Evolutionary conservation across 2,797 vertebrate species (phyloP), one percentile per base, ranked within the genome.

Genomic region (Arremon brunneinucha): DNA sequence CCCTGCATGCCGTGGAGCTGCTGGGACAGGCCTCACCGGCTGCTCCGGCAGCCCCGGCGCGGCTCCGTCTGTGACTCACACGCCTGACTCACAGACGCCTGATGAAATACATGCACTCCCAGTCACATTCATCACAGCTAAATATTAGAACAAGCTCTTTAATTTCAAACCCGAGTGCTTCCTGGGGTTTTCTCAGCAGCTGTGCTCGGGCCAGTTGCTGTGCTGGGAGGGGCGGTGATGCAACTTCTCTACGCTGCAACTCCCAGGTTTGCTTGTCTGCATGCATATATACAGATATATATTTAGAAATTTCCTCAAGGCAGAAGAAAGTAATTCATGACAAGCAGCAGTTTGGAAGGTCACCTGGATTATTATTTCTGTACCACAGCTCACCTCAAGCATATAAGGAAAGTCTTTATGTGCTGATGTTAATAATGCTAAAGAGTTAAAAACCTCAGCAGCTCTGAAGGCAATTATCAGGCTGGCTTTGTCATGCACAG

Each of bases 271-370:
- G 75, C 78, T 87, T 69, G 43, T 93, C 84, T 91, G 75, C 64
- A 46, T 94, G 59, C 34, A 14, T 55, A 20, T 15, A n/a, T 20
- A 22, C 56, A 75, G 35, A 80, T 69, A 15, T 74, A 63, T 82
- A 49, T 68, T 70, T 67, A 93, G 43, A 92, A 39, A 84, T 69
- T 65, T 83, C 78, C 91, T 75, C 55, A 15, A 74, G 85, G 94
- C 82, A 85, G 67, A 57, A 85, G 41, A 79, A 89, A 89, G 59
- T 32, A 79, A 85, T 47, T 57, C 30, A 57, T 47, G 71, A 39
- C 84, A 85, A 94, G 91, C 78, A 89, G 75, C 70, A 93, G 75
- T 91, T 77, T 91, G 87, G 93, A 95, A 94, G 87, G 91, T 93
- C 82, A 91, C 26, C 53, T 57, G 89, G 63, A 37, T 87, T 75